These are phyloP conservation scores for Homarus gammarus DNA, from an alignment of 2,888 invertebrate genomes.

Conservation along the genomic window DNA sequence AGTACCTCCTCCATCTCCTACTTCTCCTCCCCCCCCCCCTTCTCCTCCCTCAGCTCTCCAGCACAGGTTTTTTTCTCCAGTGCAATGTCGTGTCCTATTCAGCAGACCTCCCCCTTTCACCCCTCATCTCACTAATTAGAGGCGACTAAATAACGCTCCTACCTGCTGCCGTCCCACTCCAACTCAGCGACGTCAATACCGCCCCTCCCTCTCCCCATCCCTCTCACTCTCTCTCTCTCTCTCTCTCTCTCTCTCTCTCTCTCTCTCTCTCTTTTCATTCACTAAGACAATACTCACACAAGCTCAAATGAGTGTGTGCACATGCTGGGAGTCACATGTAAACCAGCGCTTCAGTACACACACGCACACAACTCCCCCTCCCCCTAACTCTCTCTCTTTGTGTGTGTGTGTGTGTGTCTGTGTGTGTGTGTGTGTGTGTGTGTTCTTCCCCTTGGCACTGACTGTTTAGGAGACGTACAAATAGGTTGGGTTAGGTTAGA, in stretches of 20 bases:
- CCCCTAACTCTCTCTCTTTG: neutral
- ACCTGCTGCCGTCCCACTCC: neutral
- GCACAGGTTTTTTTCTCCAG: neutral
- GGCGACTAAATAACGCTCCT: slow-evolving; percentile 61
- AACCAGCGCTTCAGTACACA: no score
- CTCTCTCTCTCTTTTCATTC: slow-evolving; percentile 45
- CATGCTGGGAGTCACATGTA: no score
- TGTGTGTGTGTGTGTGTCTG: no score
- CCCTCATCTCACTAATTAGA: slow-evolving; percentile 66
- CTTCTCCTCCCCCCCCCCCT: neutral
- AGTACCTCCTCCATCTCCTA: slow-evolving; percentile 1
- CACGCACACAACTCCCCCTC: neutral
- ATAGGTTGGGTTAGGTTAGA: no score
- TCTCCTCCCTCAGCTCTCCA: no score
- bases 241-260: neutral
- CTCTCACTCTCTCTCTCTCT: neutral
- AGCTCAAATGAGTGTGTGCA: no score
- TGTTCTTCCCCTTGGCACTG: no score
- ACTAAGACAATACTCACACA: neutral
- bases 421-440: no score
- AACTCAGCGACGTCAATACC: slow-evolving; percentile 25
- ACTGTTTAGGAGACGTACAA: no score
- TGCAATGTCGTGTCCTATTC: slow-evolving; percentile 57
- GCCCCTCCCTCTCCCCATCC: neutral
- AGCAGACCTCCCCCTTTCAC: slow-evolving; percentile 37